These are phyloP conservation scores for Bombus confusus DNA, from an alignment of 1,140 invertebrate genomes.

Conservation along the genomic window DNA sequence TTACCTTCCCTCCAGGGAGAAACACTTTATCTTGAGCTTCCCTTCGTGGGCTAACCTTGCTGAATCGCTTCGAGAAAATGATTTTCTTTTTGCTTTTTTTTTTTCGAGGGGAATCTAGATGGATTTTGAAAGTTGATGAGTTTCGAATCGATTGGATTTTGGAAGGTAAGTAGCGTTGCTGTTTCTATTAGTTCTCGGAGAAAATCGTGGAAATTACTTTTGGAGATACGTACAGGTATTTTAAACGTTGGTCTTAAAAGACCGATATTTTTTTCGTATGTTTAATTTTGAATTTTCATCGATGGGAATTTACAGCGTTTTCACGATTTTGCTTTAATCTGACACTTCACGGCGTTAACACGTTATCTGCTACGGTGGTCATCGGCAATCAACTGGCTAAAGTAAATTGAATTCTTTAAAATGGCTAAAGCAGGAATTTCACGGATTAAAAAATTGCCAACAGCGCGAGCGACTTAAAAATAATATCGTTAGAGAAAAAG, in stretches of 20 bases:
- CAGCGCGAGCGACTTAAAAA: too few relatives aligned
- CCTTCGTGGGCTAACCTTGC: background rate
- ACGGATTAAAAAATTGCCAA: too few relatives aligned
- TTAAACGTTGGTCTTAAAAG: background rate
- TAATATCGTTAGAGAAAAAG: too few relatives aligned
- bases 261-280: too few relatives aligned
- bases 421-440: too few relatives aligned
- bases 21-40: background rate
- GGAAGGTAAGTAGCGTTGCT: background rate
- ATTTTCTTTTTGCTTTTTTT: background rate
- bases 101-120: background rate
- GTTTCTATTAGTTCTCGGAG: background rate
- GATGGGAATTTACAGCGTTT: too few relatives aligned
- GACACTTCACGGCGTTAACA: too few relatives aligned
- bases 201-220: background rate
- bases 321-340: too few relatives aligned
- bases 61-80: background rate
- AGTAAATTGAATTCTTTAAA: too few relatives aligned
- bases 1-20: background rate
- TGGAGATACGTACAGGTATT: background rate
- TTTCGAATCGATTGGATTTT: background rate
- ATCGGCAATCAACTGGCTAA: too few relatives aligned
- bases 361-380: too few relatives aligned
- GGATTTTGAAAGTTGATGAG: background rate
- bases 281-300: too few relatives aligned